phyloP scores from a whole-genome alignment of 2,888 invertebrate species.

The Pristionchus maxplancki region DNA sequence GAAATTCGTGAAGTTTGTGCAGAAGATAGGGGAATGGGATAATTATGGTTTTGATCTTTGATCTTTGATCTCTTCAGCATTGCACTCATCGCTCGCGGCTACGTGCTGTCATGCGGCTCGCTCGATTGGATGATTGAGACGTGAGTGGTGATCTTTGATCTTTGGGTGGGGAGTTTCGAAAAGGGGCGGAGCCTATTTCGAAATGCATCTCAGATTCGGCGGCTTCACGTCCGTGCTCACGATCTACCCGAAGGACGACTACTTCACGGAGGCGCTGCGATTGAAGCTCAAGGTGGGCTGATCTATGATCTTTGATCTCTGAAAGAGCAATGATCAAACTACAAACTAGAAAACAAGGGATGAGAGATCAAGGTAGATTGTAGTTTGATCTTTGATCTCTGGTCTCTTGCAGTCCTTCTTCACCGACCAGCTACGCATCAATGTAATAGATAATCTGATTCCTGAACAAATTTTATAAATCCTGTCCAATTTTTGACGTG shows the following conservation, averaged over 20 bases:
- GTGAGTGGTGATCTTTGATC: not conserved
- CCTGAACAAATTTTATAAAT: too few species aligned
- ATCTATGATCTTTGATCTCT: not conserved
- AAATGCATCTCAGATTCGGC: not conserved
- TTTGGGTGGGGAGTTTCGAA: not conserved
- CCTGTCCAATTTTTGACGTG: too few species aligned
- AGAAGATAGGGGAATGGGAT: not conserved
- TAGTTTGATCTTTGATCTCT: not conserved
- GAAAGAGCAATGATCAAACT: not conserved
- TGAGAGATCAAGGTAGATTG: too few species aligned
- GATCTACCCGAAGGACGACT: constrained; percentile 25
- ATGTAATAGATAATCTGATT: too few species aligned
- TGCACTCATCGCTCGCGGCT: constrained; percentile 31
- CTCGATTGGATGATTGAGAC: constrained; percentile 44
- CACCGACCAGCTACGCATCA: too few species aligned
- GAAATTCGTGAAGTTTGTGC: not conserved
- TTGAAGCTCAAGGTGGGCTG: not conserved
- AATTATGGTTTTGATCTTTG: not conserved
- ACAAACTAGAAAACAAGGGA: too few species aligned
- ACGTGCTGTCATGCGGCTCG: constrained; percentile 44
- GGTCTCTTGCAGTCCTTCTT: too few species aligned
- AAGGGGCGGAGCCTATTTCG: not conserved
- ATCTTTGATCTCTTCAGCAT: constrained; percentile 7
- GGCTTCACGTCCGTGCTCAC: constrained; percentile 40
- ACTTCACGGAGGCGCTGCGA: constrained; percentile 17